These are phyloP conservation scores for Thunnus albacares DNA, from an alignment of 2,797 vertebrate species.

Conservation along the genomic window DNA sequence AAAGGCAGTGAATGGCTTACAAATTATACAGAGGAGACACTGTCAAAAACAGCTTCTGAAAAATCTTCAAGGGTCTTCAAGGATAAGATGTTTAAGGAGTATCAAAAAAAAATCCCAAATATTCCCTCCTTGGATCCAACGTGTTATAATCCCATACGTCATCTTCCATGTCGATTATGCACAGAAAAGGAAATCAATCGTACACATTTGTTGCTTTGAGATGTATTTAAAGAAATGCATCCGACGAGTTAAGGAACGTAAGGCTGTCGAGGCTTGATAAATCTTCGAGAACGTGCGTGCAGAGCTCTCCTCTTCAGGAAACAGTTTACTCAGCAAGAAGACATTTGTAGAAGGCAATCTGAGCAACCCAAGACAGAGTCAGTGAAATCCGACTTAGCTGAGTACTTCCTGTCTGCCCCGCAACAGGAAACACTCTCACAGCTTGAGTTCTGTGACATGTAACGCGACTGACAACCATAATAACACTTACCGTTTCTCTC, in stretches of 20 bases:
- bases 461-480: constrained; percentile 28
- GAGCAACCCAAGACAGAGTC: constrained; percentile 61
- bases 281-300: constrained; percentile 32
- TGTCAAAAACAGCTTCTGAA: constrained; percentile 30
- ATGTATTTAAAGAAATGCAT: not conserved
- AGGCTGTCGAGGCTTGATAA: constrained; percentile 8
- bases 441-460: constrained; percentile 69
- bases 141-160: constrained; percentile 32
- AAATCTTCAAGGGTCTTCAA: constrained; percentile 31
- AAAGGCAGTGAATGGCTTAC: constrained; percentile 25
- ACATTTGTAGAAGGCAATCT: constrained; percentile 62
- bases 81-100: constrained; percentile 24
- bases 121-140: constrained; percentile 20
- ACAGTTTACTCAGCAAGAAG: constrained; percentile 62
- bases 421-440: constrained; percentile 85
- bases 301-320: constrained; percentile 57
- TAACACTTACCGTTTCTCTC: constrained; percentile 66
- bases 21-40: constrained; percentile 28
- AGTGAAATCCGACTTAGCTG: constrained; percentile 74
- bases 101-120: constrained; percentile 50
- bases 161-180: constrained; percentile 28
- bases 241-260: not conserved
- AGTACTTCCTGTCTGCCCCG: constrained; percentile 84
- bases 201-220: not conserved
- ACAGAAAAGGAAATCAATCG: not conserved